Conservation (phyloP, 2,797 vertebrate genomes). For the Poecilia picta region DNA sequence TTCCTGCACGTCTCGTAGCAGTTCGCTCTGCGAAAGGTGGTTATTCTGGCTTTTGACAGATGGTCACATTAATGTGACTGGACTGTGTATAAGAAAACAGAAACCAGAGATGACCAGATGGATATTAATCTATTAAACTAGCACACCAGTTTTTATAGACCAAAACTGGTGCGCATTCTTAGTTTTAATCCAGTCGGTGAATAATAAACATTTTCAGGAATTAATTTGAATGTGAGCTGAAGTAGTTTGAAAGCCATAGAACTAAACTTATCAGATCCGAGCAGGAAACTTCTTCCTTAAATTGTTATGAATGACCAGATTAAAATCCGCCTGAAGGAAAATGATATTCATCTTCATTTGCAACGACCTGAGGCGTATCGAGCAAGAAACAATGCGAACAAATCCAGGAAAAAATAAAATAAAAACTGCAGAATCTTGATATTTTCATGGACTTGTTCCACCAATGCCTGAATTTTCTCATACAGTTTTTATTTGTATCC, state of each 20-base stretch:
- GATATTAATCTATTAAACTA: background rate
- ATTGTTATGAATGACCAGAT: background rate
- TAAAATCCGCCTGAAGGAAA: background rate
- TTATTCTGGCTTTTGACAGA: no score
- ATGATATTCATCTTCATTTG: conserved; percentile 7
- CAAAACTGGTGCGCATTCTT: background rate
- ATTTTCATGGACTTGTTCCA: no score
- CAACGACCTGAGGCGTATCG: background rate
- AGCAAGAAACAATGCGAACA: background rate
- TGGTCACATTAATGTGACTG: no score
- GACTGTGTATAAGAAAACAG: no score
- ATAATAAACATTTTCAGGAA: background rate
- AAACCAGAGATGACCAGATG: background rate
- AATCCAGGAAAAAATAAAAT: background rate
- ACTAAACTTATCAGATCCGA: background rate
- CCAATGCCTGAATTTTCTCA: no score
- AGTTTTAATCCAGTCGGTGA: background rate
- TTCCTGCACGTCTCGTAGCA: no score
- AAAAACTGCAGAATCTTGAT: background rate
- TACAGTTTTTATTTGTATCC: background rate
- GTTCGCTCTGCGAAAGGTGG: no score
- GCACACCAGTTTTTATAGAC: background rate
- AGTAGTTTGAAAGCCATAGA: background rate
- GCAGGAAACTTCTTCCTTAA: background rate
- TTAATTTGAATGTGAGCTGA: background rate